Percentiles rank a stretch among this genome's conserved stretches.
Conservation (phyloP, 2,888 invertebrate genomes). For the Cetonia aurata region DNA sequence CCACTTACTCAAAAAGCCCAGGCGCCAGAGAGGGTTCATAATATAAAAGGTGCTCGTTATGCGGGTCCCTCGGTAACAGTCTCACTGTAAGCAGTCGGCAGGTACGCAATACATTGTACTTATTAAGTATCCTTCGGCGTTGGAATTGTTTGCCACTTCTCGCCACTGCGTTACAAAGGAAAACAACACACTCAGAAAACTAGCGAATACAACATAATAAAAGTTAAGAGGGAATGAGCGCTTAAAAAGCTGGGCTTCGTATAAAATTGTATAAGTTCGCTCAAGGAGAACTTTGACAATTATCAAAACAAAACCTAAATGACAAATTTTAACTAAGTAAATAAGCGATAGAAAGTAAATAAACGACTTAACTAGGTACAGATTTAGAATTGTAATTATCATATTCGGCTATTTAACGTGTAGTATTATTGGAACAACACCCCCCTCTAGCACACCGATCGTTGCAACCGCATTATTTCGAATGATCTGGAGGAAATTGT, state of each 20-base stretch:
- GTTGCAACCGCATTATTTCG: conserved; percentile 29
- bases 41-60: conserved; percentile 60
- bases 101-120: conserved; percentile 58
- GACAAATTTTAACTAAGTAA: too few relatives aligned
- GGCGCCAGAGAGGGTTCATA: conserved; percentile 58
- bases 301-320: too few relatives aligned
- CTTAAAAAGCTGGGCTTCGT: too few relatives aligned
- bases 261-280: too few relatives aligned
- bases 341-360: too few relatives aligned
- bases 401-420: too few relatives aligned
- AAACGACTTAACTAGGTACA: too few relatives aligned
- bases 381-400: too few relatives aligned
- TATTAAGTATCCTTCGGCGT: conserved; percentile 55
- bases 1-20: conserved; percentile 49
- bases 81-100: conserved; percentile 50
- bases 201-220: too few relatives aligned
- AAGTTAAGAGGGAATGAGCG: too few relatives aligned
- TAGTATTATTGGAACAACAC: background rate
- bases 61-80: conserved; percentile 49
- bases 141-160: conserved; percentile 61
- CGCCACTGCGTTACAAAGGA: conserved; percentile 57
- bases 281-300: too few relatives aligned
- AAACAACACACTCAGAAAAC: conserved; percentile 45
- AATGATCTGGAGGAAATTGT: conserved; percentile 34
- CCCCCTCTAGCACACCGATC: background rate